Evolutionary conservation across 2,113 vertebrate species (phyloP).

Genomic region (Nymphicus hollandicus): DNA sequence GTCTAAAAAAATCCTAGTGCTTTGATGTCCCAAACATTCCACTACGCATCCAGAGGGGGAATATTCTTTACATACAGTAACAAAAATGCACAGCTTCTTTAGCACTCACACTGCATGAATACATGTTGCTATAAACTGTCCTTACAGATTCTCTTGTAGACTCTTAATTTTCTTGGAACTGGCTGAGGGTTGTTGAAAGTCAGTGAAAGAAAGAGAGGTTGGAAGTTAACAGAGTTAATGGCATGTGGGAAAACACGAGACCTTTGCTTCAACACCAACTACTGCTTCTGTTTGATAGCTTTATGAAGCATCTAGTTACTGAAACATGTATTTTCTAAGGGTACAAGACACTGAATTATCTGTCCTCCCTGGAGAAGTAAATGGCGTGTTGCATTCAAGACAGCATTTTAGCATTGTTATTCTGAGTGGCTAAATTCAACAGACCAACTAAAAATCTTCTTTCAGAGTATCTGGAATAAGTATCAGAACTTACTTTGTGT

Average conservation of each 20-base stretch:
- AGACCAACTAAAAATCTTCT: neutral
- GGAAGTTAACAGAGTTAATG: neutral
- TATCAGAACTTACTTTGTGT: neutral
- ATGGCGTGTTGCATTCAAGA: neutral
- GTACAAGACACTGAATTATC: neutral
- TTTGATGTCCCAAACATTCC: neutral
- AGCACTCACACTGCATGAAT: neutral
- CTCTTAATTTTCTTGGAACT: neutral
- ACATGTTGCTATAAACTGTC: neutral
- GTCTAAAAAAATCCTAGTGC: neutral
- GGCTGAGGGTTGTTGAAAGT: neutral
- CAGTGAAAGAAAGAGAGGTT: neutral
- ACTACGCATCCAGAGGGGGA: neutral
- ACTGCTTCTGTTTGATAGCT: neutral
- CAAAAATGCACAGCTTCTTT: neutral
- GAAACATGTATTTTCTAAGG: neutral
- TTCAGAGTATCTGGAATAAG: neutral
- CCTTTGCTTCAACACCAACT: neutral
- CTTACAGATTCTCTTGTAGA: neutral
- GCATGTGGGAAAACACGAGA: neutral
- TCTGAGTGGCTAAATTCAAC: neutral
- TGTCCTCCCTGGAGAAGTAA: neutral
- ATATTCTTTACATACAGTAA: neutral
- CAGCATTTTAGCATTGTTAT: neutral
- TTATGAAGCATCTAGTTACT: neutral